Base-by-base conservation (phyloP, 2,888 invertebrate genomes). In the Sisyra terminalis region DNA sequence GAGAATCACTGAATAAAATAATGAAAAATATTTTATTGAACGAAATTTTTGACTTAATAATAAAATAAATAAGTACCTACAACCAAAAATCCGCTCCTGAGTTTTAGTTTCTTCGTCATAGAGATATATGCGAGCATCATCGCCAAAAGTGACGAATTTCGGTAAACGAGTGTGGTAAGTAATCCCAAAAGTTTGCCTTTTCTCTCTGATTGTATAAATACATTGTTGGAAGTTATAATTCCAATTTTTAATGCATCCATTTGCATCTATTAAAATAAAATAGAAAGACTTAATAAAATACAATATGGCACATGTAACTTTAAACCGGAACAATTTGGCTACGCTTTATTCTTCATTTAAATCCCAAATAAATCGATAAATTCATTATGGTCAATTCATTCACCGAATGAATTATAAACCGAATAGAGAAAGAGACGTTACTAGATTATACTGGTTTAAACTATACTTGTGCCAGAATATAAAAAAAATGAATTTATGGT, bases 91-190 rank as follows among this genome's bases (percentile, higher is more conserved):
- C 46, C 75, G 62, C 55, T 77, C 77, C 53, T 71, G 71, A 3
- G 68, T 71, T 54, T 70, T 71, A 10, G 71, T 74, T 60, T 79
- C 78, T 58, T 76, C 77, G 50, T 80, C 77, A 53, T 79, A 80
- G 55, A 79, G 66, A 50, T 68, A 69, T 31, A 80, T 57, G 53
- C 66, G 72, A 13, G 68, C 63, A 53, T 79, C 75, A 50, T 75
- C 75, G 1, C 78, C 78, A 44, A 71, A 72, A 0, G 78, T 75
- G 2, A 69, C 60, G 46, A 71, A 69, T 51, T 68, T 68, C 10
- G 67, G 69, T 45, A 68, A 62, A 9, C 66, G 63, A 16, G 73
- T 71, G 54, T 77, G 75, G 52, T 75, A 78, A 36, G 65, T 65
- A 39, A 78, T 52, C 4, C 78, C 76, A 45, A 74, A 64, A 1